A percentile compares a stretch with the other conserved stretches of the same genome.
Evolutionary conservation across 1,140 invertebrate species (phyloP).

Genomic region (Drosophila willistoni): DNA sequence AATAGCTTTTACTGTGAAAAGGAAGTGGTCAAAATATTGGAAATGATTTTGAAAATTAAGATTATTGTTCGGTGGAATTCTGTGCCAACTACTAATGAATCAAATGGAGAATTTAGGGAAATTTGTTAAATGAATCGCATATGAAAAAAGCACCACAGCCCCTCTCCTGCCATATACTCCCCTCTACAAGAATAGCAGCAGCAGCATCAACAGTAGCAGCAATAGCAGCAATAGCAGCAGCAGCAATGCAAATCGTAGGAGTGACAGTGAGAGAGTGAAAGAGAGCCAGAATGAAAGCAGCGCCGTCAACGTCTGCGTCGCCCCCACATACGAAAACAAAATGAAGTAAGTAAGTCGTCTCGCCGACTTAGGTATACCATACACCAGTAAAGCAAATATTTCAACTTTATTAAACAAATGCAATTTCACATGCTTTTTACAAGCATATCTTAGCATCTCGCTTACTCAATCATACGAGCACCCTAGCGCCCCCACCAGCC

Average conservation of each 20-base stretch:
- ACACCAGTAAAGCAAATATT: too few relatives aligned
- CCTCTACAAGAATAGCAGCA: neutral
- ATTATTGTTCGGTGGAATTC: neutral
- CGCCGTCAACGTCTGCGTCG: neutral
- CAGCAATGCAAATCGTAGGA: neutral
- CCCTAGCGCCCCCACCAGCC: too few relatives aligned
- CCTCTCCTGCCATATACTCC: neutral
- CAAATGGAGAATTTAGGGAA: neutral
- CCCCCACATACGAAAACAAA: constrained; percentile 9
- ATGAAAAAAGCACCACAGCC: neutral
- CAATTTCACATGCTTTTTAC: too few relatives aligned
- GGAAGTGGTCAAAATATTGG: neutral
- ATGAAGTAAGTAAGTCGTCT: neutral
- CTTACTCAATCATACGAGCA: too few relatives aligned
- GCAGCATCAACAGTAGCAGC: neutral
- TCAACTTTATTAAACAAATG: too few relatives aligned
- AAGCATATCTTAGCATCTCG: too few relatives aligned
- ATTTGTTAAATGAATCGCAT: neutral
- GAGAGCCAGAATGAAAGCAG: neutral
- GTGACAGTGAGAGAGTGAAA: neutral
- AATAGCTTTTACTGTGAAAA: neutral
- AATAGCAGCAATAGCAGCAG: neutral
- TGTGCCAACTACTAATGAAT: neutral
- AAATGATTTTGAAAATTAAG: too few relatives aligned
- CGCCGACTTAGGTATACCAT: too few relatives aligned